Conservation (phyloP, 2,888 invertebrate species). For the Diarsia rubi region DNA sequence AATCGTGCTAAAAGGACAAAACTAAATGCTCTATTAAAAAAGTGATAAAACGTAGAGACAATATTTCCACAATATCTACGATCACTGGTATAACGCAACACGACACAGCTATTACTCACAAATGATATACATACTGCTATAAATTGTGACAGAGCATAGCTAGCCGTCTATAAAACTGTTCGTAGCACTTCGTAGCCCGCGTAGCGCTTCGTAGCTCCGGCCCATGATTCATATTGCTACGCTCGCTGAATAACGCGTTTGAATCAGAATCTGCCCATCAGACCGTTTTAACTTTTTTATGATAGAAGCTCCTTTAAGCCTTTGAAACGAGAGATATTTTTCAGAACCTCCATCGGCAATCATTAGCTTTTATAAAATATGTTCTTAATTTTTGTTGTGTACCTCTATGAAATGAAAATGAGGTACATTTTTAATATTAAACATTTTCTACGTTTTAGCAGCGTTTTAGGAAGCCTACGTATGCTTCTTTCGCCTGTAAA, state of each 20-base stretch:
- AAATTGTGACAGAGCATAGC: constrained; percentile 37
- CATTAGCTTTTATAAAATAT: background rate
- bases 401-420: background rate
- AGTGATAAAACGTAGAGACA: constrained; percentile 6
- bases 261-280: constrained; percentile 75
- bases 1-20: background rate
- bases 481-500: no score
- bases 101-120: constrained; percentile 47
- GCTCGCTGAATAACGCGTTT: constrained; percentile 76
- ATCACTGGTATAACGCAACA: constrained; percentile 16
- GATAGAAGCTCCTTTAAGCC: constrained; percentile 44
- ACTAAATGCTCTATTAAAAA: background rate
- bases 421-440: no score
- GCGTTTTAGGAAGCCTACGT: background rate
- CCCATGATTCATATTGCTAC: constrained; percentile 77
- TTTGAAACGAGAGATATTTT: constrained; percentile 44
- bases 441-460: background rate
- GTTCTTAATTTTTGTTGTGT: background rate
- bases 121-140: constrained; percentile 23
- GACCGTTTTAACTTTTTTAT: constrained; percentile 69
- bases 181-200: constrained; percentile 60
- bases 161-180: constrained; percentile 56
- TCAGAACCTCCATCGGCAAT: constrained; percentile 4
- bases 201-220: constrained; percentile 60
- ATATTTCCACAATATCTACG: constrained; percentile 8